Conservation (phyloP, 2,113 vertebrate genomes). For the Prolemur simus region DNA sequence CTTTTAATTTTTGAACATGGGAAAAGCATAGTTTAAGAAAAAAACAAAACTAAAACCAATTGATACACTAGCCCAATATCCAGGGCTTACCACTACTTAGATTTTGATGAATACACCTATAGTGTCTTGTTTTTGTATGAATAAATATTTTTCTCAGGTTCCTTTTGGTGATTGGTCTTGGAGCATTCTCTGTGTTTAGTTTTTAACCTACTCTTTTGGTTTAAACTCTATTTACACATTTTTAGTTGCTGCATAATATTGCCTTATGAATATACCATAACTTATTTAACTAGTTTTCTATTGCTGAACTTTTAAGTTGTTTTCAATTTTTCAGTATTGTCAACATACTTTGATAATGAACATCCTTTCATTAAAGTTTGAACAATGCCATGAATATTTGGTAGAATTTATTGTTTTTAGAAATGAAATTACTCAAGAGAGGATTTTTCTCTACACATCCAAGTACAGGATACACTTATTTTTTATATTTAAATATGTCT, state of each 20-base stretch:
- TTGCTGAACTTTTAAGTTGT: neutral
- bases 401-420: neutral
- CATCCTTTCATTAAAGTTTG: neutral
- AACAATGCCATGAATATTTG: neutral
- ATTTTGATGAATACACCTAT: neutral
- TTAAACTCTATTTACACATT: neutral
- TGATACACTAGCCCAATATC: neutral
- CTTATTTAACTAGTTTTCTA: neutral
- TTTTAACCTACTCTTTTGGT: neutral
- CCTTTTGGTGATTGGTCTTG: neutral
- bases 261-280: neutral
- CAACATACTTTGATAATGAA: neutral
- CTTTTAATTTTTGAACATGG: neutral
- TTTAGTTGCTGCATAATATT: neutral
- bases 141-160: neutral
- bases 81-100: neutral
- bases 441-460: neutral
- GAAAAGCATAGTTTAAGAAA: neutral
- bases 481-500: neutral
- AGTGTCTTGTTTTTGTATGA: neutral
- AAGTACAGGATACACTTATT: neutral
- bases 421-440: neutral
- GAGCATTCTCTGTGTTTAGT: neutral
- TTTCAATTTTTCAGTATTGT: neutral
- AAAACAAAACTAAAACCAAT: neutral